These are phyloP conservation scores for Pedionomus torquatus DNA, from an alignment of 2,113 vertebrate genomes.

Conservation along the genomic window DNA sequence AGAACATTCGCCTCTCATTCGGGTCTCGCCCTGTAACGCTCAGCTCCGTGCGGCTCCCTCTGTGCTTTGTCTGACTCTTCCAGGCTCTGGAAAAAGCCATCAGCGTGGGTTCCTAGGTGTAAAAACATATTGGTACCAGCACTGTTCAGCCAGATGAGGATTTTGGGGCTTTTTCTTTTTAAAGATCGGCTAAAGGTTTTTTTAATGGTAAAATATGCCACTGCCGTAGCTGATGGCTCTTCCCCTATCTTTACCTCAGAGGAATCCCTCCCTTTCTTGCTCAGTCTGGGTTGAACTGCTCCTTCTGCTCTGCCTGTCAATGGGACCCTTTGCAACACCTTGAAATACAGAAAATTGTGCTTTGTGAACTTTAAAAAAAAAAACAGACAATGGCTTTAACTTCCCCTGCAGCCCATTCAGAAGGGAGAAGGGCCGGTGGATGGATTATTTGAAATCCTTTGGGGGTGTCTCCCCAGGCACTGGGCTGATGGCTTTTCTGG, in stretches of 20 bases:
- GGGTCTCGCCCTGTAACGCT: fast-evolving
- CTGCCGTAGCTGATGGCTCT: neutral
- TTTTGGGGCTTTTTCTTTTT: neutral
- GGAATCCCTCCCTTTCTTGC: neutral
- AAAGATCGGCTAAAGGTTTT: fast-evolving
- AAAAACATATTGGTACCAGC: fast-evolving
- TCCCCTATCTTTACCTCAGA: fast-evolving
- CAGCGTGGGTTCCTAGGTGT: neutral
- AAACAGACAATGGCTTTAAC: neutral
- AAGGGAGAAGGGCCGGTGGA: neutral
- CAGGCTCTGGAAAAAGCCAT: neutral
- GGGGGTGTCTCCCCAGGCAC: neutral
- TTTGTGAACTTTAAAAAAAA: neutral
- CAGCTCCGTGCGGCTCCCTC: fast-evolving
- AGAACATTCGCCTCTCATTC: neutral
- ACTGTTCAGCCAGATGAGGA: fast-evolving
- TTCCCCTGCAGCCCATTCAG: fast-evolving
- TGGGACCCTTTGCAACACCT: neutral
- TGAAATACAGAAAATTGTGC: neutral
- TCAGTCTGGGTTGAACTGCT: neutral
- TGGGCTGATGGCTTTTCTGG: neutral
- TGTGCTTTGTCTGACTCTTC: fast-evolving
- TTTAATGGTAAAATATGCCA: neutral
- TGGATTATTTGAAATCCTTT: too few relatives aligned
- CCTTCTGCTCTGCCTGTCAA: neutral